Conservation (phyloP, 2,888 invertebrate genomes). For the Halocaridina rubra region DNA sequence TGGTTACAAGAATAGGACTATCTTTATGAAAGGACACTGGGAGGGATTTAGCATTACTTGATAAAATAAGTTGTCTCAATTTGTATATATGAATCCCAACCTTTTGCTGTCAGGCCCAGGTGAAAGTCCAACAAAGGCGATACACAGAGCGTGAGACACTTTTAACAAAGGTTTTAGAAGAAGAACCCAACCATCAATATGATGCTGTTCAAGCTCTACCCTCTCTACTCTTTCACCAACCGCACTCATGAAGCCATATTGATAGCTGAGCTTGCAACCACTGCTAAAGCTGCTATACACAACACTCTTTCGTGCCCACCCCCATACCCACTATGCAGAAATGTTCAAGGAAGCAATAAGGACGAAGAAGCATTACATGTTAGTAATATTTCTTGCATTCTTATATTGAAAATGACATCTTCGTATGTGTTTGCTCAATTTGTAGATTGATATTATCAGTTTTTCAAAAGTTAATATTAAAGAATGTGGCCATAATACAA, state of each 20-base stretch:
- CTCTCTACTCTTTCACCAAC: conserved; percentile 45
- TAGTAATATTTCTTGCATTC: no score
- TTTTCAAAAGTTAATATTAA: no score
- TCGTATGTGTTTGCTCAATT: no score
- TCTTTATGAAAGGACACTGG: no score
- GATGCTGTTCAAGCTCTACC: conserved; percentile 48
- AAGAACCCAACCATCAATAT: conserved; percentile 26
- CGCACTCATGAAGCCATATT: conserved; percentile 33
- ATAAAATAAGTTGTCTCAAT: not conserved
- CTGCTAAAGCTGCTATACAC: conserved; percentile 9
- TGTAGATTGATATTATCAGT: no score
- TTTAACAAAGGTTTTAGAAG: conserved; percentile 7
- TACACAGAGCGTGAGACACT: conserved; percentile 34
- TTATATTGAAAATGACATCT: no score
- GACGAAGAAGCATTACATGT: conserved; percentile 37
- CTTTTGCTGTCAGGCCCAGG: conserved; percentile 24
- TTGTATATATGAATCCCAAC: not conserved
- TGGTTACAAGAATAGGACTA: no score
- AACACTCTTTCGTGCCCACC: conserved; percentile 30
- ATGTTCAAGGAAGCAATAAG: conserved; percentile 17
- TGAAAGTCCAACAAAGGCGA: conserved; percentile 41
- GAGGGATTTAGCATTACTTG: no score
- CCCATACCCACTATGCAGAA: conserved; percentile 48
- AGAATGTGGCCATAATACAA: no score
- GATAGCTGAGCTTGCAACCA: conserved; percentile 5